Conservation (phyloP, 2,888 invertebrate species). For the Brachylomia viminalis region DNA sequence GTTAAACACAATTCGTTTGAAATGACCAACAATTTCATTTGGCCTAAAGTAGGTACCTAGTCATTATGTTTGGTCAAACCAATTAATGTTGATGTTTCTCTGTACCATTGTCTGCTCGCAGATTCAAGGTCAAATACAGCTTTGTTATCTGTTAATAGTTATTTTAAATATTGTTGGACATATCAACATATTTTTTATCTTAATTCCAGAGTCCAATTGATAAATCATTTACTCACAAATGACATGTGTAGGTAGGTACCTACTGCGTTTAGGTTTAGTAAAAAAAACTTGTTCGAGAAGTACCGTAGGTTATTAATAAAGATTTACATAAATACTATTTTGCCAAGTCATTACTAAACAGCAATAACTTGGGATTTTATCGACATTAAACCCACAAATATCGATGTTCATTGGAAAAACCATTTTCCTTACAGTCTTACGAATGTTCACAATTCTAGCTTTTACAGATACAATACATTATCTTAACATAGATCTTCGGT, state of each 20-base stretch:
- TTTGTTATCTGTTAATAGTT: constrained; percentile 26
- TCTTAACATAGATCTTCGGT: not conserved
- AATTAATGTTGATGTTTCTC: constrained; percentile 3
- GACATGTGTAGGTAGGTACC: not conserved
- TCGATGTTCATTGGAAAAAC: too few species aligned
- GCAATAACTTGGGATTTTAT: too few species aligned
- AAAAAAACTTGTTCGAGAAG: not conserved
- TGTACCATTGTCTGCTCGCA: not conserved
- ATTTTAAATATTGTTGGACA: constrained; percentile 29
- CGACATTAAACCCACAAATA: not conserved
- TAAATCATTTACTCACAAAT: constrained; percentile 1
- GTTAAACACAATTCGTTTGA: not conserved
- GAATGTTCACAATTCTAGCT: not conserved
- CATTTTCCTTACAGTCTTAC: not conserved
- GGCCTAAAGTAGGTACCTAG: not conserved
- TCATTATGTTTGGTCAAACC: not conserved
- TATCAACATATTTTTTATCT: constrained; percentile 46
- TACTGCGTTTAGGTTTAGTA: constrained; percentile 1
- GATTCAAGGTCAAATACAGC: not conserved
- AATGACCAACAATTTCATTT: not conserved
- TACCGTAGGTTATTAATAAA: not conserved
- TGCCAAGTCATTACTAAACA: not conserved
- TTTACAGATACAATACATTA: not conserved
- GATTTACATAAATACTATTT: constrained; percentile 12
- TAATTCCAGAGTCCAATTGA: constrained; percentile 42